Evolutionary conservation across 2,888 invertebrate species (phyloP), one percentile per base, ranked within the genome.

Genomic region (Agrotis clavis): DNA sequence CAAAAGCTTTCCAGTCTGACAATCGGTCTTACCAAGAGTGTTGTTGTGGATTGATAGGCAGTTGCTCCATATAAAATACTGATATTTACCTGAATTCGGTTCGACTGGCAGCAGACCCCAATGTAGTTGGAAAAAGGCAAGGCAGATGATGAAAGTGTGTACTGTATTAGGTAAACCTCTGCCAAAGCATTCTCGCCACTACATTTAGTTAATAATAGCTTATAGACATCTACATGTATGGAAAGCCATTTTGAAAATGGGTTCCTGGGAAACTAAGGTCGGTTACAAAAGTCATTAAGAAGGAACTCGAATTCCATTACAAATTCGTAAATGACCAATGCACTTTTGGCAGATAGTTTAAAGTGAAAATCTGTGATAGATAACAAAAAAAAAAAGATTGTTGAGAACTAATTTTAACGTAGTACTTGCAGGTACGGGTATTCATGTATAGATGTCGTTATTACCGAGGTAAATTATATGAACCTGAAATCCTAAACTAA

Each of bases 391-490:
- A 14, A 21, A 45, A 35, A 11, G 21, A 50, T 25, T 45, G 21
- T 35, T 45, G 14, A 9, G 50, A 56, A 45, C 13, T 18, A 19
- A 30, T 30, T 30, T 30, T 30, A 30, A 30, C 30, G 30, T 59
- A 21, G 45, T 57, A 21, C 35, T 35, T 35, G 7, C 7, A 35
- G 18, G 21, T 66, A 19, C 57, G 59, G 19, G 7, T 48, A 19
- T 53, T 53, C 7, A 53, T 16, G 19, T 13, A 66, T 51, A 73
- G 66, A 48, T 48, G 72, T 72, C 73, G 66, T 53, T 57, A 51
- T 61, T 62, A 45, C 9, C 21, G 53, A 25, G n/a, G n/a, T n/a
- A n/a, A n/a, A n/a, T n/a, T n/a, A n/a, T n/a, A n/a, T n/a, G n/a
- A n/a, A n/a, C n/a, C n/a, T n/a, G n/a, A n/a, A n/a, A n/a, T n/a